Base-by-base conservation (phyloP, 2,888 invertebrate genomes). In the Tinea trinotella region DNA sequence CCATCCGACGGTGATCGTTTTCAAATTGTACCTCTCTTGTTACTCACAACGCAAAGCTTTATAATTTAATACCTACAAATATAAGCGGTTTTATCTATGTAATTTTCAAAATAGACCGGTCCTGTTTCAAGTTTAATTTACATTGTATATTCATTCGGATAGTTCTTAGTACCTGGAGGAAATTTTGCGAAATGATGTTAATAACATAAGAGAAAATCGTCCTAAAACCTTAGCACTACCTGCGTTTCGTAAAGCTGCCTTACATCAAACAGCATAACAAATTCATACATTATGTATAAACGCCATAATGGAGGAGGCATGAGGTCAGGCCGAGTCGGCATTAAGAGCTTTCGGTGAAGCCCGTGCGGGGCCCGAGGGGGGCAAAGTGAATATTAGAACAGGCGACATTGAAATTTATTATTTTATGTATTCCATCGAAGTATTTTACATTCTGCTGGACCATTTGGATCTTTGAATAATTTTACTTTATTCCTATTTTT, bases 231-330 rank as follows among this genome's bases (percentile, higher is more conserved):
- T 72, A 67, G 71, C 73, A 77, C 79, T 83, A 82, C 81, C 81
- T 78, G 76, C 70, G 71, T 74, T 40, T 35, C 76, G 74, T 54
- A 78, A 53, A 75, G 79, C 85, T 81, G 81, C 80, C 82, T 84
- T 79, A 83, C 83, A 84, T 85, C 84, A 85, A 85, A 84, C 79
- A 74, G 83, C 83, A 84, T 84, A 83, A 82, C 81, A 83, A 80
- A 83, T 81, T 85, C 83, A 85, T 84, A 83, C 83, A 85, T 85
- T 70, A 84, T 85, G 83, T 84, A 85, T 84, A 81, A 78, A 78
- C 80, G 77, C 80, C 83, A 83, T 85, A 84, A 85, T 84, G 85
- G 83, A 79, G 75, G 76, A 70, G 76, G 71, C 78, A 80, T 80
- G 83, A 83, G 84, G 84, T 85, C 84, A 85, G 78, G 73, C 71